These are phyloP conservation scores for Anguilla rostrata DNA, from an alignment of 2,113 vertebrate genomes.

Conservation along the genomic window DNA sequence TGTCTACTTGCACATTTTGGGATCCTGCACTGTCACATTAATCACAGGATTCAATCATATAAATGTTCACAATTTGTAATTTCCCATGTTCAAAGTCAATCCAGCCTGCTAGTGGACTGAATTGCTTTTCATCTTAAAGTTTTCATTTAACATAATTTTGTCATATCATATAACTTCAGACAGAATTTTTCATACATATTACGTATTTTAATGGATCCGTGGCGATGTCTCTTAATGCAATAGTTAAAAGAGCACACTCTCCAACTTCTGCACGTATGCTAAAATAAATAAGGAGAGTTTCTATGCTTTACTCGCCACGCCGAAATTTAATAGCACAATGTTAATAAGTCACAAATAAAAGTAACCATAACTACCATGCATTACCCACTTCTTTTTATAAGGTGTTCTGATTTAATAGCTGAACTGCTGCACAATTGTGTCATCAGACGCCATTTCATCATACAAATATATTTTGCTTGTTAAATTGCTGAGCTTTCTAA, in stretches of 20 bases:
- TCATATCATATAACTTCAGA: neutral
- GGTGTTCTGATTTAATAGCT: neutral
- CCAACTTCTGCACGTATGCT: too few species aligned
- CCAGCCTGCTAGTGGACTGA: too few species aligned
- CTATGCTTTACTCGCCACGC: too few species aligned
- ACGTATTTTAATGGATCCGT: neutral
- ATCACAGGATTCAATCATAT: too few species aligned
- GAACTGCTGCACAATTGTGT: neutral
- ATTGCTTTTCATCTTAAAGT: too few species aligned
- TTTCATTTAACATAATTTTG: neutral
- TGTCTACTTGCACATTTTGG: too few species aligned
- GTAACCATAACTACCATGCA: neutral
- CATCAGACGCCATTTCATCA: neutral
- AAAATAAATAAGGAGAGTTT: too few species aligned
- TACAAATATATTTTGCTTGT: neutral
- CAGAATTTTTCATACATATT: neutral
- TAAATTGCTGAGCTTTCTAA: neutral
- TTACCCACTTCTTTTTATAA: neutral
- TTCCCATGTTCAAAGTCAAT: too few species aligned
- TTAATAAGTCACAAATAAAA: neutral
- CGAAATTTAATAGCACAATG: too few species aligned
- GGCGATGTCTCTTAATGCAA: neutral
- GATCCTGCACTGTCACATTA: too few species aligned
- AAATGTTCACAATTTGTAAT: too few species aligned
- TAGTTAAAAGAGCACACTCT: too few species aligned